Base-by-base conservation (phyloP, 2,888 invertebrate genomes). In the Aporophyla lueneburgensis region DNA sequence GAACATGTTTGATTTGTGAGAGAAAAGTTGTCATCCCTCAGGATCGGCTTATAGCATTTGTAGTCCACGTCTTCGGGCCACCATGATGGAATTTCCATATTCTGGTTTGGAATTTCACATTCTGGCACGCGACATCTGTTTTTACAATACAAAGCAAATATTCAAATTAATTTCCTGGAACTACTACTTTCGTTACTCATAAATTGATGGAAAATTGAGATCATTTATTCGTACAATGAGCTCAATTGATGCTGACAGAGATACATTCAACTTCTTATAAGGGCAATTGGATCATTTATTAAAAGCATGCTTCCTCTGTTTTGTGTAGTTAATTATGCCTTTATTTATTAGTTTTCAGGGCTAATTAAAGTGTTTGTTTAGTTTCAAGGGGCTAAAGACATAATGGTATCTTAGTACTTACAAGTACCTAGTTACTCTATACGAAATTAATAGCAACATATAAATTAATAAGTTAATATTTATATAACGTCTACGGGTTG, bases 101-200 rank as follows among this genome's bases (percentile, higher is more conserved):
- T 65, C 54, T 82, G 86, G 53, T 76, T 85, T 1, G 33, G 1
- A 27, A 69, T 33, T 77, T 95, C 95, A 84, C 95, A 95, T 88
- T 93, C 93, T 43, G 94, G 93, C 6, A 95, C 91, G 14, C 89
- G 88, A 80, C 95, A 95, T 89, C 95, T 95, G 91, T 54, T 89
- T 88, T 51, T 54, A 79, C 74, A 70, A 33, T 49, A 54, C 40
- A 56, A 63, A 54, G 24, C 58, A 14, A 33, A 53, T 53, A 63
- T 56, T 49, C 9, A 53, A n/a, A 69, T 66, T 59, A 43, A 49
- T 63, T 70, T 56, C 43, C 71, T 14, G 24, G 6, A 59, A 78
- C 40, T 58, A 43, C 46, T 58, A 43, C 14, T 63, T n/a, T 58
- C 16, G 40, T 54, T 51, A n/a, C 19, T 40, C 40, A 62, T 63